phyloP scores from a whole-genome alignment of 2,113 vertebrate species.

The Podocnemis expansa region DNA sequence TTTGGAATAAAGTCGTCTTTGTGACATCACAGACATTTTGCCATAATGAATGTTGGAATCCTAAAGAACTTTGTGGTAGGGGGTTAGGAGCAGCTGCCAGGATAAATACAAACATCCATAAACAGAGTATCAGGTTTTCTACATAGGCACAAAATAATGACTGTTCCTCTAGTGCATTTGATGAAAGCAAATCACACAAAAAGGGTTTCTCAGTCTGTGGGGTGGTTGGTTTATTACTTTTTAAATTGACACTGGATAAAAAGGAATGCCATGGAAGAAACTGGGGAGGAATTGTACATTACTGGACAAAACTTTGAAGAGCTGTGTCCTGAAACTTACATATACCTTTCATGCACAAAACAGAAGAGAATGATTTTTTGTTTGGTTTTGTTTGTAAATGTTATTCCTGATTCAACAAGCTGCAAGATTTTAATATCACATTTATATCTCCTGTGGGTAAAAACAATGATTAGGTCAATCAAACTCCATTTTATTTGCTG shows the following conservation, averaged over 20 bases:
- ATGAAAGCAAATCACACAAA: not conserved
- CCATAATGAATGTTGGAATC: not conserved
- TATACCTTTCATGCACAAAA: not conserved
- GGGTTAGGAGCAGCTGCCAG: not conserved
- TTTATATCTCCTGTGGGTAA: no score
- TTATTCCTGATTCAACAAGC: not conserved
- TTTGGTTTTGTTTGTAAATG: not conserved
- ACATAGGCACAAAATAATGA: not conserved
- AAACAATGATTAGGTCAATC: not conserved
- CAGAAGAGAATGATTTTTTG: not conserved
- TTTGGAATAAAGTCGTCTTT: not conserved
- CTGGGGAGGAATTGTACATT: not conserved
- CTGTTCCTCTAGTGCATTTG: not conserved
- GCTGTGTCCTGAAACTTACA: not conserved
- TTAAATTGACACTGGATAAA: not conserved
- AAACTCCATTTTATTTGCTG: not conserved
- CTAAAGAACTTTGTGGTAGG: not conserved
- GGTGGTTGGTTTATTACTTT: not conserved
- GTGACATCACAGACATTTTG: not conserved
- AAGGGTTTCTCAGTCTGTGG: not conserved
- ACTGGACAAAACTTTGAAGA: not conserved
- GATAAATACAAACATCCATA: not conserved
- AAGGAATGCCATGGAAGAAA: not conserved
- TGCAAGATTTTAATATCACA: not conserved
- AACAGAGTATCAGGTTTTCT: not conserved